Conservation (phyloP, 2,113 vertebrate species). For the Candoia aspera region DNA sequence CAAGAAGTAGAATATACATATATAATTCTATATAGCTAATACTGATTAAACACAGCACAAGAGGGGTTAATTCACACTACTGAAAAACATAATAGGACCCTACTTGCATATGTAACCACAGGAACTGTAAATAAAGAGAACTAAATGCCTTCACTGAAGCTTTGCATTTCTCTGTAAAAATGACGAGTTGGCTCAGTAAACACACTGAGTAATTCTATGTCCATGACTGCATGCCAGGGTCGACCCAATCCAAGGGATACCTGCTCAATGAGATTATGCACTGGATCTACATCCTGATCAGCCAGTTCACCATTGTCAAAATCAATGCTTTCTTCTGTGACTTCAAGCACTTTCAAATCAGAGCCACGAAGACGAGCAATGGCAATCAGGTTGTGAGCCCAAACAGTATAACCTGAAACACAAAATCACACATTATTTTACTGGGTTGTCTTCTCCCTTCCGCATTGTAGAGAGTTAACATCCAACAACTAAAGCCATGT, state of each 20-base stretch:
- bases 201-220: constrained; percentile 87
- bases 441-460: not conserved
- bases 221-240: constrained; percentile 92
- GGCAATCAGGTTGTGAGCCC: constrained; percentile 98
- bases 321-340: constrained; percentile 98
- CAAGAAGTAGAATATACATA: constrained; percentile 92
- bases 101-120: constrained; percentile 88
- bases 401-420: constrained; percentile 89
- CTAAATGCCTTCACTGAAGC: constrained; percentile 96
- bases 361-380: constrained; percentile 95
- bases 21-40: constrained; percentile 95
- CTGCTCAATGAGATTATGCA: constrained; percentile 95
- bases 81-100: constrained; percentile 81
- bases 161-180: constrained; percentile 95
- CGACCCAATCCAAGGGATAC: constrained; percentile 93
- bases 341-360: constrained; percentile 89
- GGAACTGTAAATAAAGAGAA: constrained; percentile 78
- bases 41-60: constrained; percentile 93
- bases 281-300: constrained; percentile 91
- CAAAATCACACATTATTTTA: not conserved
- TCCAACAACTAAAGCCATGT: not conserved
- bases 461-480: not conserved
- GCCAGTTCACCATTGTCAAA: constrained; percentile 93
- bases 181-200: constrained; percentile 94
- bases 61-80: constrained; percentile 87